These are phyloP conservation scores for Petrophora chlorosata DNA, from an alignment of 2,888 invertebrate genomes.

Conservation along the genomic window DNA sequence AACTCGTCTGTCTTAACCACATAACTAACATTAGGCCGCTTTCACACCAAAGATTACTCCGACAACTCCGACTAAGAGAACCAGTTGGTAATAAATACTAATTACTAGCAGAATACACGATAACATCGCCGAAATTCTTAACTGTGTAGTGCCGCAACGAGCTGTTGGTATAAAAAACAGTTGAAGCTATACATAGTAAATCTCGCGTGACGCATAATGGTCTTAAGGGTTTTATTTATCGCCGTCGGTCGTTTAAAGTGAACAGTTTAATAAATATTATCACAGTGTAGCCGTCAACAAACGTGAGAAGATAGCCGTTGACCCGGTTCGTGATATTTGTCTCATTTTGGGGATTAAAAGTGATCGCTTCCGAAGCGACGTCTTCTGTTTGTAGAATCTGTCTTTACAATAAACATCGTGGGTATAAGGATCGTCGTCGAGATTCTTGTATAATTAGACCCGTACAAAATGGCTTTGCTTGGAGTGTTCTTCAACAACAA, in stretches of 20 bases:
- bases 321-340: conserved; percentile 82
- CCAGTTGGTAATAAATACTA: conserved; percentile 78
- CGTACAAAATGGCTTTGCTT: conserved; percentile 65
- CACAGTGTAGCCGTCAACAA: conserved; percentile 80
- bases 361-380: conserved; percentile 70
- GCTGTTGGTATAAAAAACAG: conserved; percentile 57
- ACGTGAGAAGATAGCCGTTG: conserved; percentile 82
- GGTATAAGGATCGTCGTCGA: conserved; percentile 59
- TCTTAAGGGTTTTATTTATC: conserved; percentile 77
- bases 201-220: conserved; percentile 79
- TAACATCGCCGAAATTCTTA: conserved; percentile 75
- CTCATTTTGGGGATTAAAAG: conserved; percentile 79
- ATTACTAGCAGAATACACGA: conserved; percentile 81
- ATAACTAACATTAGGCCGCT: conserved; percentile 71
- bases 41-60: conserved; percentile 70
- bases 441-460: conserved; percentile 73
- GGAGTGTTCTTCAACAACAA: conserved; percentile 75
- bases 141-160: conserved; percentile 58
- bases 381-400: conserved; percentile 74
- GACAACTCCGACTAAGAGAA: conserved; percentile 53
- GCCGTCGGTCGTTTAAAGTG: conserved; percentile 70
- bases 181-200: conserved; percentile 75
- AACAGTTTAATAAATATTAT: conserved; percentile 83
- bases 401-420: conserved; percentile 72
- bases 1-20: conserved; percentile 68